Evolutionary conservation across 1,140 invertebrate genomes (phyloP).

Genomic region (Lutraria rhynchaena): DNA sequence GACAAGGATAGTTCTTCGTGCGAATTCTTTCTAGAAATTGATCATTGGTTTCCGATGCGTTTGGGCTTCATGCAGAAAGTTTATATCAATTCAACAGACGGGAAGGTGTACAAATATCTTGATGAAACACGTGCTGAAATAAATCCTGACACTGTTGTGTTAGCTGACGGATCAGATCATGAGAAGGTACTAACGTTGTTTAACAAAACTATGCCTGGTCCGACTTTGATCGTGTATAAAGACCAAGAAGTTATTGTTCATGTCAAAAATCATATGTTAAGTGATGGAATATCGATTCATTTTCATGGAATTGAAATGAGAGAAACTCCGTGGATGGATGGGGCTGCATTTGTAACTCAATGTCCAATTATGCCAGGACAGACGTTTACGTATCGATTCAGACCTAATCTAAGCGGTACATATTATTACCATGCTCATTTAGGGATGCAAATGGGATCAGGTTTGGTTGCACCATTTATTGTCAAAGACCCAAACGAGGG

Average conservation of each 20-base stretch:
- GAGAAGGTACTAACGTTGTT: slow-evolving; percentile 54
- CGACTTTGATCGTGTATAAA: slow-evolving; percentile 88
- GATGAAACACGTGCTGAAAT: slow-evolving; percentile 31
- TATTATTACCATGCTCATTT: slow-evolving; percentile 66
- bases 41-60: slow-evolving; percentile 32
- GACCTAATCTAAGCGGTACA: slow-evolving; percentile 55
- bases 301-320: slow-evolving; percentile 93
- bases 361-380: slow-evolving; percentile 93
- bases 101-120: slow-evolving; percentile 53
- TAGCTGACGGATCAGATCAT: slow-evolving; percentile 63
- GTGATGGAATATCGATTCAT: slow-evolving; percentile 91
- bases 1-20: not conserved
- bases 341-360: slow-evolving; percentile 95
- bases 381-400: slow-evolving; percentile 88
- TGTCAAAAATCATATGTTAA: slow-evolving; percentile 90
- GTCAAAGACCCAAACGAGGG: slow-evolving; percentile 47
- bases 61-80: not conserved
- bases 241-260: slow-evolving; percentile 93
- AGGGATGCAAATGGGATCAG: slow-evolving; percentile 59
- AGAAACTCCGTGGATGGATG: slow-evolving; percentile 93
- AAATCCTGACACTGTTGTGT: slow-evolving; percentile 56
- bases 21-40: slow-evolving; percentile 32
- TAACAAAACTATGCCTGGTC: slow-evolving; percentile 68
- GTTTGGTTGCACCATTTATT: slow-evolving; percentile 64
- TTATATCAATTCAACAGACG: slow-evolving; percentile 36